These are phyloP conservation scores for Sisor rabdophorus DNA, from an alignment of 2,113 vertebrate species.

Conservation along the genomic window DNA sequence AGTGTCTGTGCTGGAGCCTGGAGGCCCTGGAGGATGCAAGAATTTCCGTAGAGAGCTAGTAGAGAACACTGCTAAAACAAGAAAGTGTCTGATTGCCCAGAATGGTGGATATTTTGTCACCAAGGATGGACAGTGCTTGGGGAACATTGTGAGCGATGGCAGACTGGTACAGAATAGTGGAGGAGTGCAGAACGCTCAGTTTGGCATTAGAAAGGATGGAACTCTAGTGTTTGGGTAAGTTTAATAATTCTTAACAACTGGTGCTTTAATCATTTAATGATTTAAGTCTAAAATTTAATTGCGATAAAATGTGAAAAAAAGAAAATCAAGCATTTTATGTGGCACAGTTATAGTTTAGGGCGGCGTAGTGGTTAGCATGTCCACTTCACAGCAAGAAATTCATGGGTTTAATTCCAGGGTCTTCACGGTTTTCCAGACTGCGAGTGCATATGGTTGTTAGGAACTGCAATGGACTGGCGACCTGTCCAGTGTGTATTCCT, in stretches of 20 bases:
- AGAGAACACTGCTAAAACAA: slow-evolving; percentile 65
- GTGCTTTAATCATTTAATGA: neutral
- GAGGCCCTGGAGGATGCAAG: slow-evolving; percentile 73
- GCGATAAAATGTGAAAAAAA: neutral
- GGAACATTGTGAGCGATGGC: slow-evolving; percentile 83
- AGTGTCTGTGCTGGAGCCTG: slow-evolving; percentile 85
- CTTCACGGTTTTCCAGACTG: too few species aligned
- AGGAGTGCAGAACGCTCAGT: slow-evolving; percentile 90
- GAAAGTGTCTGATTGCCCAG: slow-evolving; percentile 79
- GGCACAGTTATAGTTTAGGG: neutral
- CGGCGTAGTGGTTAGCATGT: too few species aligned
- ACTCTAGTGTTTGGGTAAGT: slow-evolving; percentile 90
- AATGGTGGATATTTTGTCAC: slow-evolving; percentile 87
- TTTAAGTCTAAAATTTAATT: neutral
- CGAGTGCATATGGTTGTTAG: too few species aligned
- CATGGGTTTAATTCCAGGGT: too few species aligned
- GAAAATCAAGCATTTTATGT: neutral
- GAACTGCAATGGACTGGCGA: too few species aligned
- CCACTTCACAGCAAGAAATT: too few species aligned
- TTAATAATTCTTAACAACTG: neutral
- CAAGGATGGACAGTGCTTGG: slow-evolving; percentile 64
- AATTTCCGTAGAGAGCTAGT: slow-evolving; percentile 61
- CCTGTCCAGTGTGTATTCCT: too few species aligned
- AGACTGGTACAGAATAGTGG: slow-evolving; percentile 69
- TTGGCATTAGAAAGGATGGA: slow-evolving; percentile 88